Base-by-base conservation (phyloP, 2,888 invertebrate species). In the Vanessa cardui region DNA sequence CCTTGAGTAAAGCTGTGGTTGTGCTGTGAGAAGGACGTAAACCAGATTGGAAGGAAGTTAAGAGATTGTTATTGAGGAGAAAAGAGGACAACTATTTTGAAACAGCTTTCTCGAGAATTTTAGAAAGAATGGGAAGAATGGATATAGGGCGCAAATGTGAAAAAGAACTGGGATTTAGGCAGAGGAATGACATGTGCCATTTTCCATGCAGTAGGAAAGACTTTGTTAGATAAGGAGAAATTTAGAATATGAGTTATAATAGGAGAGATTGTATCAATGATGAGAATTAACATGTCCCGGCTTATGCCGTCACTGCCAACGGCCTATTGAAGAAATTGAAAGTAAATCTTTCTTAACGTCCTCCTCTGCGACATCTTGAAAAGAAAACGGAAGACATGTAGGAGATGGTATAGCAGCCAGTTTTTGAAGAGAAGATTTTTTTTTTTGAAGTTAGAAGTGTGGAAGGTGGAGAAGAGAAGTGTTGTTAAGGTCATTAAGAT, bases 161-260 rank as follows among this genome's bases (percentile, higher is more conserved):
- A 15, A 31, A 16, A 20, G 26, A 47, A 12, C 58, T 26, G 18
- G 65, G 65, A n/a, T 52, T 65, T 65, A 15, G 59, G 65, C 2
- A 65, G 59, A 6, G 65, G 65, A 5, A 65, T 50, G 16, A 65
- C 31, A 20, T 39, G 7, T 12, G 58, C 64, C 20, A 39, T 49
- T 49, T 86, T 87, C 44, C 87, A 86, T 33, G 33, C 33, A 33
- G 33, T 33, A 31, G 31, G n/a, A n/a, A 33, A 56, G 31, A 15
- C 31, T 18, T 31, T 56, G 31, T 31, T 56, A 9, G 26, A 31
- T 21, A 54, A 26, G 26, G 54, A 26, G 54, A 26, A 54, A 54
- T 54, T 54, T 21, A 54, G 12, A 12, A 54, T 54, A 26, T 54
- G 54, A 26, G 26, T 26, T 54, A 54, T 26, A 54, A 54, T 54